phyloP scores from a whole-genome alignment of 2,113 vertebrate genomes.

The Meriones unguiculatus region DNA sequence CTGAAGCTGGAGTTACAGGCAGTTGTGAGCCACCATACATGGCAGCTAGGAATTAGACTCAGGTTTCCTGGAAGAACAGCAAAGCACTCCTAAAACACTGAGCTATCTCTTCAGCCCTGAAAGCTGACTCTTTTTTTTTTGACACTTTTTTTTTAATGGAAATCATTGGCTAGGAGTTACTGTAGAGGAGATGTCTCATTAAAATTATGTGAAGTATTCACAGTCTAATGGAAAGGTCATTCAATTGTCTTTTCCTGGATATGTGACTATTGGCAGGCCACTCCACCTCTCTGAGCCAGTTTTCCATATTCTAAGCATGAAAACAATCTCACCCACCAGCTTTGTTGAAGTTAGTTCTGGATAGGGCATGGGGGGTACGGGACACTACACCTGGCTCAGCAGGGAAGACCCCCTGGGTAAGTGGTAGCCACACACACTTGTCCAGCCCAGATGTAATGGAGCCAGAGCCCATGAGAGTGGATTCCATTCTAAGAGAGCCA shows the following conservation, averaged over 20 bases:
- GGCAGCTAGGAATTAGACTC: background rate
- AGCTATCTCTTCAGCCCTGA: background rate
- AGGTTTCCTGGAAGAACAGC: background rate
- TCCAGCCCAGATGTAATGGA: background rate
- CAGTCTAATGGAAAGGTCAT: background rate
- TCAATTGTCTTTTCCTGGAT: background rate
- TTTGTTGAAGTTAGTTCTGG: background rate
- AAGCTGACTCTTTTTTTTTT: too few relatives aligned
- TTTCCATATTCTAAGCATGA: background rate
- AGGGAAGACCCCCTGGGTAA: background rate
- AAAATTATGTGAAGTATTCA: background rate
- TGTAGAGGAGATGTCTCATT: background rate
- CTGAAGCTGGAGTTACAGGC: background rate
- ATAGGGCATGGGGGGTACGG: background rate
- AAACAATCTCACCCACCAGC: background rate
- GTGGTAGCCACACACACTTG: background rate
- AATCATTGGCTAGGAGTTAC: background rate
- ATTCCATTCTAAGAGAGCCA: background rate
- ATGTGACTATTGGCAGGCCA: background rate
- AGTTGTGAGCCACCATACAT: background rate
- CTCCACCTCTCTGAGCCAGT: background rate
- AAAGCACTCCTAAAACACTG: background rate
- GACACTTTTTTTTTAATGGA: background rate
- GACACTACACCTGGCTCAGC: background rate
- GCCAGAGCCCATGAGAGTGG: background rate